Percentiles rank a stretch among this genome's conserved stretches.
Evolutionary conservation across 2,113 vertebrate species (phyloP).

Genomic region (Chaetura pelagica): DNA sequence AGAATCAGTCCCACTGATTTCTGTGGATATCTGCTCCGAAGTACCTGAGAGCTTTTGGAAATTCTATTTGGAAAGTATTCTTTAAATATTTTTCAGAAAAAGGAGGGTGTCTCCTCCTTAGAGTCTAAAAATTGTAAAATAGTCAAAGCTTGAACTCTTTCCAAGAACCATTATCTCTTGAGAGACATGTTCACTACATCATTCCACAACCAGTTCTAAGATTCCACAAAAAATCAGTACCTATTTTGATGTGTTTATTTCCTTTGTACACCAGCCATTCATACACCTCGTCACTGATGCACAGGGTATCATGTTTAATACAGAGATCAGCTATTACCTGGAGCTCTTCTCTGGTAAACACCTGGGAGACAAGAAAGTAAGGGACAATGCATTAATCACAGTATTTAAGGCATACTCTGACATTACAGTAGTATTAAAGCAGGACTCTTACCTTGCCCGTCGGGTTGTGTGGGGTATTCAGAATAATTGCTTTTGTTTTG

Average conservation of each 20-base stretch:
- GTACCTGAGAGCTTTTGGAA: neutral
- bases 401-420: neutral
- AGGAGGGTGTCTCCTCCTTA: neutral
- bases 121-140: neutral
- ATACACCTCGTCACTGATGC: conserved; percentile 98
- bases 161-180: neutral
- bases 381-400: neutral
- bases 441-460: conserved; percentile 87
- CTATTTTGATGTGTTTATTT: conserved; percentile 92
- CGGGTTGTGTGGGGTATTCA: conserved; percentile 96
- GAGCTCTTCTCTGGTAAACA: conserved; percentile 89
- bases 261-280: conserved; percentile 94
- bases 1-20: neutral
- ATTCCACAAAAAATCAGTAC: conserved; percentile 71
- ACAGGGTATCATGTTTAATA: conserved; percentile 89
- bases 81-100: neutral
- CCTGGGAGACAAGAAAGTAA: conserved; percentile 71
- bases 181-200: neutral
- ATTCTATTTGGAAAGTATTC: neutral
- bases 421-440: neutral
- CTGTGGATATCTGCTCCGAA: neutral
- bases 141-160: neutral
- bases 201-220: neutral
- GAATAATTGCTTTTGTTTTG: conserved; percentile 94
- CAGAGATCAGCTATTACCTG: conserved; percentile 92